Conservation (phyloP, 2,113 vertebrate genomes). For the Sinocyclocheilus rhinocerous region DNA sequence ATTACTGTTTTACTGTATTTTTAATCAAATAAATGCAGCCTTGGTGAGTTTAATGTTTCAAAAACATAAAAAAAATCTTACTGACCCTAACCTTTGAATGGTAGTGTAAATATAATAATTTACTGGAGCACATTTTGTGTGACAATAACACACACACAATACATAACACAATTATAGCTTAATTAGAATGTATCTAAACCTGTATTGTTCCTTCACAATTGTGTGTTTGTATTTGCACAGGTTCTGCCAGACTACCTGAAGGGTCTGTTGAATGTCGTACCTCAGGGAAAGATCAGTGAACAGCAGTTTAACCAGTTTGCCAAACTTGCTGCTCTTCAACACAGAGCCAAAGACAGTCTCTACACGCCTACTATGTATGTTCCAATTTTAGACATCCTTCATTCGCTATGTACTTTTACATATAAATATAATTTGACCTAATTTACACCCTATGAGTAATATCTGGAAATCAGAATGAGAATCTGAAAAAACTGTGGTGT, state of each 20-base stretch:
- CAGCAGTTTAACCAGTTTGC: constrained; percentile 88
- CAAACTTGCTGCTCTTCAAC: constrained; percentile 91
- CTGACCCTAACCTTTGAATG: not conserved
- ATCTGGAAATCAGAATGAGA: not conserved
- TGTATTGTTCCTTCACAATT: not conserved
- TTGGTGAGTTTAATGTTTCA: no score
- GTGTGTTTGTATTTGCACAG: constrained; percentile 38
- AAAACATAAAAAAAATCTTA: no score
- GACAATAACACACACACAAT: not conserved
- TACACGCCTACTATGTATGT: constrained; percentile 84
- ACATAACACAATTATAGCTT: not conserved
- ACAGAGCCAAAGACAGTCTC: constrained; percentile 85
- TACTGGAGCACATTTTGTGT: not conserved
- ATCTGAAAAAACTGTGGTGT: not conserved
- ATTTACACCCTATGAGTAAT: not conserved
- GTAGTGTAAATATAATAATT: not conserved
- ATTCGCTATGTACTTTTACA: not conserved
- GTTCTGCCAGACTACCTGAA: constrained; percentile 92
- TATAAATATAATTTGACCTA: not conserved
- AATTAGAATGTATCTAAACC: not conserved
- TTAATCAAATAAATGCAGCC: no score
- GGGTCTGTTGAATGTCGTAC: constrained; percentile 84
- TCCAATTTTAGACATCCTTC: not conserved
- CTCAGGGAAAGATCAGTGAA: constrained; percentile 77
- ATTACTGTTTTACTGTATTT: no score